Conservation (phyloP, 92 coral and sea anemone species). For the Umimayanthus kanabou region DNA sequence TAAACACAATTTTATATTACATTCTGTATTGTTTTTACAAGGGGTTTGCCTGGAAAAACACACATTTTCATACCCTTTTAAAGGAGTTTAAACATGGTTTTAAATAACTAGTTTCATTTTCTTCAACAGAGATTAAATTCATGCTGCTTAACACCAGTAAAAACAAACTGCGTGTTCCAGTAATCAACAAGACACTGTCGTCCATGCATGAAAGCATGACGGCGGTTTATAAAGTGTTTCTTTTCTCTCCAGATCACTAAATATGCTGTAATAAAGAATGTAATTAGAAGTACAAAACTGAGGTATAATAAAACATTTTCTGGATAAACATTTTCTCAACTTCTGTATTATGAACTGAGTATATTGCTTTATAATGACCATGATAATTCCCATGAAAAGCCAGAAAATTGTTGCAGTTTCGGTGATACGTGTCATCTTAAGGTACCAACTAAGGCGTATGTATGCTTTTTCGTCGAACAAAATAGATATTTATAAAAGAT, state of each 20-base stretch:
- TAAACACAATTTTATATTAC: not conserved
- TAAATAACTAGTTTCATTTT: not conserved
- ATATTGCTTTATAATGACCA: conserved; percentile 13
- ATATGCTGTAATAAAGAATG: conserved; percentile 11
- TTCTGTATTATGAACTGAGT: conserved; percentile 8
- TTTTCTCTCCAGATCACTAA: not conserved
- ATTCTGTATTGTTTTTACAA: conserved; percentile 4
- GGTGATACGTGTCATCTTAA: no score
- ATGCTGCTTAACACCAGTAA: no score
- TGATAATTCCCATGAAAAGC: conserved; percentile 1
- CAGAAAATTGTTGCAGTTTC: conserved; percentile 12
- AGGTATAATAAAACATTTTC: conserved; percentile 2
- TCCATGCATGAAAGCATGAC: not conserved
- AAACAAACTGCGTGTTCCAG: not conserved
- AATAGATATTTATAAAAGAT: no score
- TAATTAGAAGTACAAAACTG: conserved; percentile 4
- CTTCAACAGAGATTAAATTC: not conserved
- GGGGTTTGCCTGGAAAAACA: conserved; percentile 8
- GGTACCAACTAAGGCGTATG: no score
- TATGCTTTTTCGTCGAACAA: no score
- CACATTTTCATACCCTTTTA: not conserved
- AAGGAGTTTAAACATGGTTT: conserved; percentile 7
- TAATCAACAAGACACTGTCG: not conserved
- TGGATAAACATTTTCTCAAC: conserved; percentile 9
- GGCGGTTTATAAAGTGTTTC: not conserved